These are phyloP conservation scores for Meloidogyne floridensis DNA, from an alignment of 1,140 invertebrate species.

Conservation along the genomic window DNA sequence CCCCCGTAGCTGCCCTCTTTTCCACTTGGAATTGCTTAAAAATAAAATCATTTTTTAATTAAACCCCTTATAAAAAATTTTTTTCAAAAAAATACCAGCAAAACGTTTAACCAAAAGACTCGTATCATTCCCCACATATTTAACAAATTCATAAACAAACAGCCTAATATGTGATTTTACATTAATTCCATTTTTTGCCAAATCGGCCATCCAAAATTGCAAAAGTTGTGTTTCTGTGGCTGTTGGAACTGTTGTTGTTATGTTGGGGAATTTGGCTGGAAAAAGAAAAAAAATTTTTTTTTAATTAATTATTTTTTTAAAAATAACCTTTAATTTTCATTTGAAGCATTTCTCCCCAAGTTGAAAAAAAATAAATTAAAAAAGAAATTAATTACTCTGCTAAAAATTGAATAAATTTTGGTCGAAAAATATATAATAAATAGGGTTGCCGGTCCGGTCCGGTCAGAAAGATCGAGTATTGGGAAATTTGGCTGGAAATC, in stretches of 20 bases:
- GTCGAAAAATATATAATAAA: no score
- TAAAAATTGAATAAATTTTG: no score
- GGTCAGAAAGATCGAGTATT: no score
- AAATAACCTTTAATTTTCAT: neutral
- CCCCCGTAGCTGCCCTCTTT: no score
- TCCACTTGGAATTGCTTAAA: no score
- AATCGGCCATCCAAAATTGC: neutral
- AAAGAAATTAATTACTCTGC: no score
- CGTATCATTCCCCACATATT: neutral
- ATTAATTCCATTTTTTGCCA: neutral
- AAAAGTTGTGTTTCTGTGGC: neutral
- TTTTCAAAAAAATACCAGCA: neutral
- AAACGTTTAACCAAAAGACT: neutral
- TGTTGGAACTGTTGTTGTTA: neutral
- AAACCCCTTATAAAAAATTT: neutral
- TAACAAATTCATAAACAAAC: slow-evolving; percentile 7
- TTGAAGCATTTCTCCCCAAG: neutral
- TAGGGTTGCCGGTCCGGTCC: no score
- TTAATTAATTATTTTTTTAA: neutral
- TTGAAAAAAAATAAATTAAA: no score
- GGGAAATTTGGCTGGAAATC: no score
- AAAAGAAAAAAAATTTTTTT: neutral
- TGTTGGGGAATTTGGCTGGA: neutral
- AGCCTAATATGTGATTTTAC: slow-evolving; percentile 21
- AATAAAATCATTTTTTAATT: no score